phyloP scores from a whole-genome alignment of 2,888 invertebrate genomes.

The Thecophora atra region DNA sequence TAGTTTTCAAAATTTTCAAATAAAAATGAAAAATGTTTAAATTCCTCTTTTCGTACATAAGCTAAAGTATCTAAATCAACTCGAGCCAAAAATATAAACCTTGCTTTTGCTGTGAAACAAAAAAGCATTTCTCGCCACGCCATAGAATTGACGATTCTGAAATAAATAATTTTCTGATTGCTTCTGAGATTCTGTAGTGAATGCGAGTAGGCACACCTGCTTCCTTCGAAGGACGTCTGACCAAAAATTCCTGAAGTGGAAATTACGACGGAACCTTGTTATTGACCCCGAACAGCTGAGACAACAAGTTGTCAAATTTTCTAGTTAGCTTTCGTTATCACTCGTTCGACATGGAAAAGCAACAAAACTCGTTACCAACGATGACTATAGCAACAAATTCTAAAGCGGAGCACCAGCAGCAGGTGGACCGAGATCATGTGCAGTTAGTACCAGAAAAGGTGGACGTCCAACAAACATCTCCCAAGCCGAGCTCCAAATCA shows the following conservation, averaged over 20 bases:
- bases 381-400: conserved; percentile 5
- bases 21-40: background rate
- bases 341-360: conserved; percentile 27
- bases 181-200: background rate
- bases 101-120: background rate
- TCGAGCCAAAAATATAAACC: background rate
- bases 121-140: background rate
- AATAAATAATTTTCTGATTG: no score
- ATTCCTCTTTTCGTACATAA: background rate
- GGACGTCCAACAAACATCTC: background rate
- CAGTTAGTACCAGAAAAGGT: conserved; percentile 8
- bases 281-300: conserved; percentile 24
- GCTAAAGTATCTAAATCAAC: conserved; percentile 9
- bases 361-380: background rate
- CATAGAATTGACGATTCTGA: no score
- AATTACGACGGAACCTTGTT: background rate
- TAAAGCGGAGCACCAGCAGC: background rate
- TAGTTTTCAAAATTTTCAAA: background rate
- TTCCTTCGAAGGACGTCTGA: background rate
- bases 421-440: conserved; percentile 5
- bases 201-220: background rate
- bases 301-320: conserved; percentile 11
- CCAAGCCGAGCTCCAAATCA: conserved; percentile 22
- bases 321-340: background rate
- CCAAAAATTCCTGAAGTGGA: background rate